Percentiles rank a stretch among this genome's conserved stretches.
Evolutionary conservation across 1,140 invertebrate genomes (phyloP).

Genomic region (Drepana arcuata): DNA sequence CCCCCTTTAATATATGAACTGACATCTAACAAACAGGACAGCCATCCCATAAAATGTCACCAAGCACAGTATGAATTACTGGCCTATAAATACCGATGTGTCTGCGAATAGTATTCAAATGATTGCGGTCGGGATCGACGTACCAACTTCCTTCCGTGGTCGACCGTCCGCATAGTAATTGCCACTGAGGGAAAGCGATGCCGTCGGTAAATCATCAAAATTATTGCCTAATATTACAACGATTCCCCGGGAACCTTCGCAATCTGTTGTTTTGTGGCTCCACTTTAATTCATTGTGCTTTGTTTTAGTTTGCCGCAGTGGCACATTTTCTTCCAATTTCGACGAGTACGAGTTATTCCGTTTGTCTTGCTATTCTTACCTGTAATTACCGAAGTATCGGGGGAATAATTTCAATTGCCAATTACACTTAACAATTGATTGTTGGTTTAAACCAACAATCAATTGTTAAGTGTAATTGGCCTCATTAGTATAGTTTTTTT

Average conservation of each 20-base stretch:
- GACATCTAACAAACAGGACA: constrained; percentile 33
- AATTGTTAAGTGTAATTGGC: too few relatives aligned
- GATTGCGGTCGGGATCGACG: constrained; percentile 56
- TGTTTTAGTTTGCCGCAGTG: constrained; percentile 39
- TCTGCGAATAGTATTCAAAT: constrained; percentile 63
- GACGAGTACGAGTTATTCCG: too few relatives aligned
- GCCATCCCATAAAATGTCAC: constrained; percentile 50
- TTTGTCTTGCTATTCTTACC: too few relatives aligned
- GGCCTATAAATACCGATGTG: constrained; percentile 50
- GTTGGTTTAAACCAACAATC: too few relatives aligned
- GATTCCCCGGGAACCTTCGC: constrained; percentile 36
- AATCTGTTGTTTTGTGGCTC: constrained; percentile 53
- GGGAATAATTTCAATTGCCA: too few relatives aligned
- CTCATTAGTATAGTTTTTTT: too few relatives aligned
- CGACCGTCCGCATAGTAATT: constrained; percentile 59
- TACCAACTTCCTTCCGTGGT: constrained; percentile 55
- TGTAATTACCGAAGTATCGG: too few relatives aligned
- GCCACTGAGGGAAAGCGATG: constrained; percentile 40
- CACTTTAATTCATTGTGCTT: constrained; percentile 53
- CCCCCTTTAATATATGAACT: constrained; percentile 29
- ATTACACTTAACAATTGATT: too few relatives aligned
- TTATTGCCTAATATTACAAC: constrained; percentile 62
- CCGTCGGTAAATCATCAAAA: constrained; percentile 59
- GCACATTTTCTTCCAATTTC: too few relatives aligned
- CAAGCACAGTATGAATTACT: constrained; percentile 45